Evolutionary conservation across 2,113 vertebrate species (phyloP).

Genomic region (Nesogale talazaci): DNA sequence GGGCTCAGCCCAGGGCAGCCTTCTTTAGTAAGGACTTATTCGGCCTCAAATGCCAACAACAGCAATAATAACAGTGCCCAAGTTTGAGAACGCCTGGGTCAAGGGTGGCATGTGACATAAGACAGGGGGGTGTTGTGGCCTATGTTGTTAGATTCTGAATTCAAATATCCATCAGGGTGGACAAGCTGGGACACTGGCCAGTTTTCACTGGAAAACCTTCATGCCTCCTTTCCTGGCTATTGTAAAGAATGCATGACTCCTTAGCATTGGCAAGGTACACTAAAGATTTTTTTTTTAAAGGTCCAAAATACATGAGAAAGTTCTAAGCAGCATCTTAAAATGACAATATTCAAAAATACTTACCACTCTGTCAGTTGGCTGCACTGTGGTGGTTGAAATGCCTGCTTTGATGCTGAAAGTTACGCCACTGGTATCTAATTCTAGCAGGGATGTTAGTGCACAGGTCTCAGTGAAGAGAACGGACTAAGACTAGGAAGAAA

Average conservation of each 20-base stretch:
- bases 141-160: not conserved
- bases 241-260: not conserved
- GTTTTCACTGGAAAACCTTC: not conserved
- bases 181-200: not conserved
- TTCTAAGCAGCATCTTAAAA: too few relatives aligned
- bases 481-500: too few relatives aligned
- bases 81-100: not conserved
- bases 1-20: too few relatives aligned
- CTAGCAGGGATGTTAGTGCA: too few relatives aligned
- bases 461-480: too few relatives aligned
- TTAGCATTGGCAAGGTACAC: not conserved
- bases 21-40: not conserved
- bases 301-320: too few relatives aligned
- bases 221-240: not conserved
- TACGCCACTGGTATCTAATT: too few relatives aligned
- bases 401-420: too few relatives aligned
- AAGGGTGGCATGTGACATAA: not conserved
- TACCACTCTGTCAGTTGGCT: too few relatives aligned
- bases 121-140: not conserved
- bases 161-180: not conserved
- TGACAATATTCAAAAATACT: too few relatives aligned
- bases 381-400: too few relatives aligned
- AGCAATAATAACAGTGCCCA: not conserved
- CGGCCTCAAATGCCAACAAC: not conserved
- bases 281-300: too few relatives aligned